A percentile compares a stretch with the other conserved stretches of the same genome.
phyloP scores from a whole-genome alignment of 35 echinoderm and acorn worm genomes.

The Stichopus chloronotus region DNA sequence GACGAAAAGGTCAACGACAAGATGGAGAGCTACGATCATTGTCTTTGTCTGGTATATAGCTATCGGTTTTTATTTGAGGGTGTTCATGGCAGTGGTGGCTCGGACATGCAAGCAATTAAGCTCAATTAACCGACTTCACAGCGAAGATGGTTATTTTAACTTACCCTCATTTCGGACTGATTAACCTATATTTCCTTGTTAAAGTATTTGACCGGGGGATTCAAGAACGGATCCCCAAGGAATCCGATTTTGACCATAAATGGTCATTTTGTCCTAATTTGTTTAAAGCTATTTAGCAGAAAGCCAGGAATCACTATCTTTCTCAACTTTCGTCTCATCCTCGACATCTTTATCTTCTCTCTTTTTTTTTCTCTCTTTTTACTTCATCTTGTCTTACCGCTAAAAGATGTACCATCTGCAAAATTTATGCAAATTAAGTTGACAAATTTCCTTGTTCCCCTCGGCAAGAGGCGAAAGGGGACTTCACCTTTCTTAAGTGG shows the following conservation, averaged over 20 bases:
- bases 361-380: neutral
- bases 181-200: constrained; percentile 57
- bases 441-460: constrained; percentile 9
- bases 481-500: neutral
- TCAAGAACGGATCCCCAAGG: constrained; percentile 27
- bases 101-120: constrained; percentile 50
- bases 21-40: neutral
- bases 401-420: constrained; percentile 27
- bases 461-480: constrained; percentile 15
- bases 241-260: constrained; percentile 53
- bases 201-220: constrained; percentile 40
- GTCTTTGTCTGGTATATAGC: neutral
- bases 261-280: constrained; percentile 44
- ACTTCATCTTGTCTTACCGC: neutral
- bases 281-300: constrained; percentile 48
- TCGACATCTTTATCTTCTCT: neutral
- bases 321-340: neutral
- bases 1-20: neutral
- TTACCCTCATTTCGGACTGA: constrained; percentile 43
- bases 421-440: constrained; percentile 46
- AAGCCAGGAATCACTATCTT: constrained; percentile 31
- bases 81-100: constrained; percentile 23
- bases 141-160: constrained; percentile 33
- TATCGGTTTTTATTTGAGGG: constrained; percentile 41
- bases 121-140: constrained; percentile 41